A percentile compares a stretch with the other conserved stretches of the same genome.
Evolutionary conservation across 92 coral and sea anemone genomes (phyloP).

Genomic region (Paragorgia papillata): DNA sequence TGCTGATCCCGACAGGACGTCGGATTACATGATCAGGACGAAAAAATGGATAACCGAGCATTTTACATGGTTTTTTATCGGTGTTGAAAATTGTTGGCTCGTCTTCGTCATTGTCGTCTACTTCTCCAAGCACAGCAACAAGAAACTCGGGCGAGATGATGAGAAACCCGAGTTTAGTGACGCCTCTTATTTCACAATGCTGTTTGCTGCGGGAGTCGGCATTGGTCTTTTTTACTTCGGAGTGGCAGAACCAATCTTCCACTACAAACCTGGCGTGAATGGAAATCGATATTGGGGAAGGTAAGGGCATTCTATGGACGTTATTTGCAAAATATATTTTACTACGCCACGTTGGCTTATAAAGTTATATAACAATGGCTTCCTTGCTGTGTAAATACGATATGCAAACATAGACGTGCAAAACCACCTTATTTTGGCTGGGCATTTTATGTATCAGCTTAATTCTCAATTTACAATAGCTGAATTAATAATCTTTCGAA

Average conservation of each 20-base stretch:
- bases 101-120: slow-evolving; percentile 75
- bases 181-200: slow-evolving; percentile 84
- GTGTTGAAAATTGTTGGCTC: slow-evolving; percentile 85
- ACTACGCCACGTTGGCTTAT: no score
- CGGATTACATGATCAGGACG: slow-evolving; percentile 61
- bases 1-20: slow-evolving; percentile 65
- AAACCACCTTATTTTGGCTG: no score
- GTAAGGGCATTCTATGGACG: neutral
- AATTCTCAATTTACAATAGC: no score
- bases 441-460: no score
- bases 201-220: slow-evolving; percentile 91
- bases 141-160: slow-evolving; percentile 79
- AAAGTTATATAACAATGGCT: no score
- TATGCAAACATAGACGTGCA: no score
- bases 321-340: no score
- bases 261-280: slow-evolving; percentile 19
- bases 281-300: slow-evolving; percentile 53
- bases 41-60: slow-evolving; percentile 72
- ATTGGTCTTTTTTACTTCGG: slow-evolving; percentile 88
- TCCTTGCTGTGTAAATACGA: no score
- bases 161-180: slow-evolving; percentile 88
- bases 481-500: no score
- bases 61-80: slow-evolving; percentile 93
- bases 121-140: slow-evolving; percentile 77
- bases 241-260: slow-evolving; percentile 55